Evolutionary conservation across 2,888 invertebrate species (phyloP), one percentile per base, ranked within the genome.

Genomic region (Julus scanicus): DNA sequence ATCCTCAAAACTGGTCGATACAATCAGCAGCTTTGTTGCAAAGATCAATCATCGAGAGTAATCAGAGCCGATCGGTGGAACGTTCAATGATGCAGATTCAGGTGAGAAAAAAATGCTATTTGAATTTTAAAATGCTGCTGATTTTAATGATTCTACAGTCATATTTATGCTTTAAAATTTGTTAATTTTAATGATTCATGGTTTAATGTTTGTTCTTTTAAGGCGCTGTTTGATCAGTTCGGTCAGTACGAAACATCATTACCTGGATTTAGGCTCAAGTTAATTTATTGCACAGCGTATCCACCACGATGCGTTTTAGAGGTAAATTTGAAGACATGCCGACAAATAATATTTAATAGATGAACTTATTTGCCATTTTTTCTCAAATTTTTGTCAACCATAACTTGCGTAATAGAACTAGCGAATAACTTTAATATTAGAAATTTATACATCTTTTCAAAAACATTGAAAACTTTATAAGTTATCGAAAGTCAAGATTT

Each of bases 81-180:
- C 94, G 99, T 71, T 95, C 98, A 39, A 94, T 98, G 94, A 94
- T 95, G 91, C 98, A 98, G 92, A 94, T 96, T 90, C 97, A 98
- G 92, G 95, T 95, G 89, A 71, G 87, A n/a, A n/a, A 83, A 39
- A 11, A n/a, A 83, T 4, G 84, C 83, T 2, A 15, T 20, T 37
- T 80, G 83, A 11, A 80, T 11, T 11, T 80, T 44, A 8, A 44
- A 44, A 44, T 44, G 44, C 5, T 44, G 8, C 8, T 44, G 44
- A 44, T 80, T 80, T 29, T 2, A 80, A 80, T 80, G n/a, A 80
- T 80, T 80, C 29, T 5, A 80, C 80, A 29, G 29, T 1, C 0
- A 29, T 29, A 29, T 29, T 80, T 88, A 40, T 39, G 17, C 15
- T 57, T 53, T 40, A 57, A 15, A 20, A 0, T 87, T 80, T 29